A percentile compares a stretch with the other conserved stretches of the same genome.
Conservation (phyloP, 2,797 vertebrate genomes). For the Syngnathus acus region DNA sequence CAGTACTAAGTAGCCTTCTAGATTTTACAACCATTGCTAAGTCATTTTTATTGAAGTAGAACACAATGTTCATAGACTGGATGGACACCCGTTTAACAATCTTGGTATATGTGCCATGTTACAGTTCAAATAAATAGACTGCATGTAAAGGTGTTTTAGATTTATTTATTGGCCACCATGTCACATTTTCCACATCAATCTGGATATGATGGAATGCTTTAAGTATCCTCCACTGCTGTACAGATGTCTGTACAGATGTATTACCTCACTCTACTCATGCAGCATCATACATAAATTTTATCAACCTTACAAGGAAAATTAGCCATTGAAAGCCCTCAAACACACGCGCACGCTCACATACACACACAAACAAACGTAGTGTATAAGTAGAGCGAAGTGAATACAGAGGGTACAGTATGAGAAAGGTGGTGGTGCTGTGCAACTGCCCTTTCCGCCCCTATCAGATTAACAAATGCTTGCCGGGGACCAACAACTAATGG, state of each 20-base stretch:
- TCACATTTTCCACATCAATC: conserved; percentile 72
- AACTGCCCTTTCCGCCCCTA: conserved; percentile 45
- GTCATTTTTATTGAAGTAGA: too few species aligned
- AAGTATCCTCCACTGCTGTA: conserved; percentile 43
- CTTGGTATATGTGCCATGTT: background rate
- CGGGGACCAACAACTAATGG: conserved; percentile 38
- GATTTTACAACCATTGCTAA: too few species aligned
- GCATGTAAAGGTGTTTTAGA: conserved; percentile 12
- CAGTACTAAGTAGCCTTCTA: too few species aligned
- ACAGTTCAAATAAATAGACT: background rate
- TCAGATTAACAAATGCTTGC: conserved; percentile 37
- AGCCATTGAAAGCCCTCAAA: background rate
- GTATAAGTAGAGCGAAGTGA: conserved; percentile 37
- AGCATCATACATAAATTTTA: conserved; percentile 16
- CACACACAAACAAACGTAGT: conserved; percentile 21
- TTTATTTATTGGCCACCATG: conserved; percentile 88
- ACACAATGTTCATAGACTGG: background rate
- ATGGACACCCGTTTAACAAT: background rate
- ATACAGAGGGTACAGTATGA: conserved; percentile 37
- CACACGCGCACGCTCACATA: conserved; percentile 11
- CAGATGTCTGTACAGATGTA: conserved; percentile 33
- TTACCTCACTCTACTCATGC: conserved; percentile 36
- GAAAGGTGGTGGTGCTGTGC: conserved; percentile 48
- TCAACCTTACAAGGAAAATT: conserved; percentile 9
- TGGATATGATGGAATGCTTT: conserved; percentile 80